These are phyloP conservation scores for Campylomormyrus numenius DNA, from an alignment of 2,113 vertebrate species.

Conservation along the genomic window DNA sequence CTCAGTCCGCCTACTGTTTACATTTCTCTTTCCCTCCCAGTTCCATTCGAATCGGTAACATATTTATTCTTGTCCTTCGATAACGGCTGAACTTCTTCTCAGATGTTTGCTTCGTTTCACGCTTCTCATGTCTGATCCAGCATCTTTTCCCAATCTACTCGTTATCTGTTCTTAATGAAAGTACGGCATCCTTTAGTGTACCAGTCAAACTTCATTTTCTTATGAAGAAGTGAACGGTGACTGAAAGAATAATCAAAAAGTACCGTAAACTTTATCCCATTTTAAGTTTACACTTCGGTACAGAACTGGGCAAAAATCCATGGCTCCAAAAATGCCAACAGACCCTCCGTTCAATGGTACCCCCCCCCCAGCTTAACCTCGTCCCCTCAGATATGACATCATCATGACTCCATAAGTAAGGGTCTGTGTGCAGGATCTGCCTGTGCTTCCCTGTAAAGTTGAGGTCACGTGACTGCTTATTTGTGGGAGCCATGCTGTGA, in stretches of 20 bases:
- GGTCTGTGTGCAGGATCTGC: background rate
- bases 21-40: background rate
- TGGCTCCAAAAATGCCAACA: background rate
- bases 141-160: background rate
- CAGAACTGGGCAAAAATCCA: background rate
- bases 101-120: no score
- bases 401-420: background rate
- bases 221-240: background rate
- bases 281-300: background rate
- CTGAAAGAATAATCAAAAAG: background rate
- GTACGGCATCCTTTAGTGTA: background rate
- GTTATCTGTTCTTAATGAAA: background rate
- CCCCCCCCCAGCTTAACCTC: background rate
- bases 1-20: background rate
- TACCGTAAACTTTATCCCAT: background rate
- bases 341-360: background rate
- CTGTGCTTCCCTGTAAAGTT: background rate
- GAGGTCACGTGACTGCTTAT: slow-evolving; percentile 6
- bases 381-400: background rate
- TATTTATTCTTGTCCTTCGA: background rate
- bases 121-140: background rate
- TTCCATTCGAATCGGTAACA: background rate
- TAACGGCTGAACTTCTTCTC: background rate
- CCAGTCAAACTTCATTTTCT: background rate
- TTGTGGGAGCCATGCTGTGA: slow-evolving; percentile 39